Evolutionary conservation across 2,113 vertebrate genomes (phyloP).

Genomic region (Arenaria interpres): DNA sequence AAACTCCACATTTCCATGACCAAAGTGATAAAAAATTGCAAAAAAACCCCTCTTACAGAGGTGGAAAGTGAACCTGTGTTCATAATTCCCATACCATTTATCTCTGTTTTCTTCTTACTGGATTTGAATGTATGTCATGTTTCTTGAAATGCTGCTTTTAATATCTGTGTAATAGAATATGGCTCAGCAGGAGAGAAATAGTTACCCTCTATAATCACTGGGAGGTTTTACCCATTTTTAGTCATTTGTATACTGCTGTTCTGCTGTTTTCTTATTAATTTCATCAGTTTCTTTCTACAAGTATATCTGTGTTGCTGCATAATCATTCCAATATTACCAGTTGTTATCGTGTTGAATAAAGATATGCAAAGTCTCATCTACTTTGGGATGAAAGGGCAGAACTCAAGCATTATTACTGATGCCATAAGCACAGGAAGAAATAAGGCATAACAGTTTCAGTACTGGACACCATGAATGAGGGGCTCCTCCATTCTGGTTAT

Average conservation of each 20-base stretch:
- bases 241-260: neutral
- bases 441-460: neutral
- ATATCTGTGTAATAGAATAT: neutral
- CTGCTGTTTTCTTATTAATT: neutral
- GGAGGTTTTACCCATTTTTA: neutral
- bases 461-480: neutral
- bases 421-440: neutral
- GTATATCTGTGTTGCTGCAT: neutral
- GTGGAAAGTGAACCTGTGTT: neutral
- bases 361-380: neutral
- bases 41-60: neutral
- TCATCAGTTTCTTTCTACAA: neutral
- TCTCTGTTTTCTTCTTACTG: neutral
- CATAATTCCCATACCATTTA: neutral
- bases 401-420: neutral
- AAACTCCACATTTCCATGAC: neutral
- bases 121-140: neutral
- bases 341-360: neutral
- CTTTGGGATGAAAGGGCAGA: neutral
- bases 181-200: neutral
- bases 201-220: neutral
- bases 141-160: constrained; percentile 44
- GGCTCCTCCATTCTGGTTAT: neutral
- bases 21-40: neutral
- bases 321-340: neutral